phyloP scores from a whole-genome alignment of 2,113 vertebrate genomes.

The Vidua chalybeata region DNA sequence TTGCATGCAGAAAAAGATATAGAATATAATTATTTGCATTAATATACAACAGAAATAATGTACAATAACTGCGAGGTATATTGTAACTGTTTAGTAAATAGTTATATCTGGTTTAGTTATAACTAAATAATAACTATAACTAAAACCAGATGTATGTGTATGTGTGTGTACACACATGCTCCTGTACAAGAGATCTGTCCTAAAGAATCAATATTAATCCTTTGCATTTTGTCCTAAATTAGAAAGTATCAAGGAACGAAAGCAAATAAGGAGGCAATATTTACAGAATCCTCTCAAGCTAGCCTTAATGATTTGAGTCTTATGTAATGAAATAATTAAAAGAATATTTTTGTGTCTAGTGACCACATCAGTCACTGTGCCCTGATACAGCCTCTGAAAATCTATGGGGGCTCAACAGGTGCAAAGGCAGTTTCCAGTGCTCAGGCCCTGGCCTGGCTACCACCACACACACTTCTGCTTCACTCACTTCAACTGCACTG shows the following conservation, averaged over 20 bases:
- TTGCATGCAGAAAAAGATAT: background rate
- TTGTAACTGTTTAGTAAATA: background rate
- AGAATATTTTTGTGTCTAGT: background rate
- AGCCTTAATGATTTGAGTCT: background rate
- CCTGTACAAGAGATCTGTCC: background rate
- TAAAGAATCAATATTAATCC: background rate
- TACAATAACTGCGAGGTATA: background rate
- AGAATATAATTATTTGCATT: background rate
- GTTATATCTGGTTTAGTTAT: background rate
- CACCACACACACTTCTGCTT: background rate
- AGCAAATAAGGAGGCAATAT: background rate
- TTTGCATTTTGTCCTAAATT: background rate
- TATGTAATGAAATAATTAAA: background rate
- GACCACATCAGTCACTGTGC: background rate
- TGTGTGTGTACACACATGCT: background rate
- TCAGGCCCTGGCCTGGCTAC: background rate
- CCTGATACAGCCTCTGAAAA: background rate
- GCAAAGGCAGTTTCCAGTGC: background rate
- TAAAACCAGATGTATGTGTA: background rate
- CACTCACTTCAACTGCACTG: background rate
- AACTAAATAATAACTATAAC: background rate
- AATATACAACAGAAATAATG: background rate
- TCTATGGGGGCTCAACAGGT: background rate
- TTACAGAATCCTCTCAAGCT: background rate
- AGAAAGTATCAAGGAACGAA: background rate